A percentile compares a stretch with the other conserved stretches of the same genome.
Conservation (phyloP, 2,113 vertebrate genomes). For the Pedetes capensis region DNA sequence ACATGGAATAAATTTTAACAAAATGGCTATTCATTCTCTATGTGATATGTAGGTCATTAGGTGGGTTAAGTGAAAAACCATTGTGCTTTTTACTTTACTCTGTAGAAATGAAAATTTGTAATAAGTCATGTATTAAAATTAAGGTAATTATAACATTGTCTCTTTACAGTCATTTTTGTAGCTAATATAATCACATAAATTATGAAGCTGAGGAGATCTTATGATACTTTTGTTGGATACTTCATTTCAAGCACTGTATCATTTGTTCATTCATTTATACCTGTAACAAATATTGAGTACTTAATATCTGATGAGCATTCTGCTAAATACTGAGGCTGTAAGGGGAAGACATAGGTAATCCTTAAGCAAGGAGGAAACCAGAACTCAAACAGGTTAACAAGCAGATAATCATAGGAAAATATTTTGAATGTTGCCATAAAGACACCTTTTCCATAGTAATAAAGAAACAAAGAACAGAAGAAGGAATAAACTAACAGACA, state of each 20-base stretch:
- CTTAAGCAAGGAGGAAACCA: neutral
- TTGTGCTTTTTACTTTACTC: neutral
- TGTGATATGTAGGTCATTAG: neutral
- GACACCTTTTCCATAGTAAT: neutral
- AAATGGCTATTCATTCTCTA: neutral
- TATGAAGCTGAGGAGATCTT: neutral
- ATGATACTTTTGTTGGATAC: neutral
- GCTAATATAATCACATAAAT: neutral
- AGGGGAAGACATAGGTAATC: neutral
- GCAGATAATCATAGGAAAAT: neutral
- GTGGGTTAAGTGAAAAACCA: slow-evolving; percentile 19
- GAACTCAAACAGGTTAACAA: neutral
- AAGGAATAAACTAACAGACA: neutral
- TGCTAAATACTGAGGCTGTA: neutral
- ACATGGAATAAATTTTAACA: slow-evolving; percentile 52
- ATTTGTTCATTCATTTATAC: neutral
- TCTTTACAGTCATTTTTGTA: neutral
- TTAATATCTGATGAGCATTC: neutral
- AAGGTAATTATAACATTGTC: neutral
- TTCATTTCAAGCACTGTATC: neutral
- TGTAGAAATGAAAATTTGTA: neutral
- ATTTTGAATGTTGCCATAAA: neutral
- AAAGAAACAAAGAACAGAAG: neutral
- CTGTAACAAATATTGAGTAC: neutral
- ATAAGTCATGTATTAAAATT: neutral